Conservation (phyloP, 2,113 vertebrate genomes). For the Psophia crepitans region DNA sequence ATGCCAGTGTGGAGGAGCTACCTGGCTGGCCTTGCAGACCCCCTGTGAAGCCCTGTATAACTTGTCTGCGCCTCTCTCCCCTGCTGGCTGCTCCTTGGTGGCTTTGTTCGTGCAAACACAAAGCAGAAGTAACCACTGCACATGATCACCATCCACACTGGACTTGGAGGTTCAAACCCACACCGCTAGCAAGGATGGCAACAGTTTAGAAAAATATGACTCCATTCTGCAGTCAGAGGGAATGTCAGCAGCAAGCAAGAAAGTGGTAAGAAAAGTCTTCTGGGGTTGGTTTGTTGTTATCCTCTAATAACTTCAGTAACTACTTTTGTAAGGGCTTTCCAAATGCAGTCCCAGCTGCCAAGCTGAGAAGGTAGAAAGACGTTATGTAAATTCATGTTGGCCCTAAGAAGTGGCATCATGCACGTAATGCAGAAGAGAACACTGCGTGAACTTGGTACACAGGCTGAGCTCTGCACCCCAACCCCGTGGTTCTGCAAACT, state of each 20-base stretch:
- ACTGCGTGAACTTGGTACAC: neutral
- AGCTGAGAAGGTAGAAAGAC: neutral
- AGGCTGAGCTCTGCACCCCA: neutral
- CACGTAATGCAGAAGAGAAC: neutral
- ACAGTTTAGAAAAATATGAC: neutral
- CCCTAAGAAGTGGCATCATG: neutral
- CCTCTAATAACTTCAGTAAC: neutral
- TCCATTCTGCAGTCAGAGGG: neutral
- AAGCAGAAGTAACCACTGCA: neutral
- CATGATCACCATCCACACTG: neutral
- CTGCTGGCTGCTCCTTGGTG: neutral
- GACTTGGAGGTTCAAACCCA: neutral
- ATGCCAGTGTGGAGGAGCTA: neutral
- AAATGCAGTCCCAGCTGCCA: neutral
- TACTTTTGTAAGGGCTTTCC: neutral
- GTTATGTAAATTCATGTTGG: rapidly evolving
- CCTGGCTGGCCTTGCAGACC: neutral
- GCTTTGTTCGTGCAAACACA: neutral
- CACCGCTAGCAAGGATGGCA: neutral
- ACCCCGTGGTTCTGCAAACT: neutral
- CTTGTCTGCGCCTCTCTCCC: neutral
- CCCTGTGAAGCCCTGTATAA: neutral
- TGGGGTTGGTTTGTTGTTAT: neutral
- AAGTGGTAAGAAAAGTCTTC: neutral
- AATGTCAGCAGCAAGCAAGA: neutral